Evolutionary conservation across 2,113 vertebrate species (phyloP).

Genomic region (Brevimyrus niger): DNA sequence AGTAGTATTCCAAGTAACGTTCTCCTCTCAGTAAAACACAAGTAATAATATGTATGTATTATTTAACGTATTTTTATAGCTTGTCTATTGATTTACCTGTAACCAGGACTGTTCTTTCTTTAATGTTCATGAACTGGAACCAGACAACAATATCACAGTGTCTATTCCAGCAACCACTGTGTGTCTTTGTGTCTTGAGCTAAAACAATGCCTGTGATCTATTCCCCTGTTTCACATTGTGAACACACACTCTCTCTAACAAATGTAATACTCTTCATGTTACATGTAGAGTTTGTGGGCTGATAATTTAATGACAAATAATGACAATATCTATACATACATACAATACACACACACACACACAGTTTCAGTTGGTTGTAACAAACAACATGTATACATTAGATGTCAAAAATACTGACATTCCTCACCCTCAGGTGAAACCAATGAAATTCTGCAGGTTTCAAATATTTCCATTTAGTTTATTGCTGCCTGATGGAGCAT

Average conservation of each 20-base stretch:
- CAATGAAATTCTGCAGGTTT: background rate
- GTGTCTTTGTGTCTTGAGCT: background rate
- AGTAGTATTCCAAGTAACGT: background rate
- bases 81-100: background rate
- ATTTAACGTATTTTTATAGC: background rate
- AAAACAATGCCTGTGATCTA: background rate
- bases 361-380: no score
- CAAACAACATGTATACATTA: background rate
- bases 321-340: background rate
- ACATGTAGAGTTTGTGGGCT: background rate
- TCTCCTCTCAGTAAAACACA: background rate
- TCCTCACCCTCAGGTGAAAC: background rate
- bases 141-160: background rate
- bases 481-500: background rate
- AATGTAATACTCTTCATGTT: background rate
- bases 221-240: background rate
- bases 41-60: background rate
- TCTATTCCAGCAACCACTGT: background rate
- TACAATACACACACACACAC: no score
- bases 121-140: background rate
- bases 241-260: background rate
- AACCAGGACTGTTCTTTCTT: background rate
- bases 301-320: background rate
- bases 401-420: background rate
- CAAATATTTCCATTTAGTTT: background rate